phyloP scores from a whole-genome alignment of 2,888 invertebrate genomes.

The Pharmacophagus antenor region DNA sequence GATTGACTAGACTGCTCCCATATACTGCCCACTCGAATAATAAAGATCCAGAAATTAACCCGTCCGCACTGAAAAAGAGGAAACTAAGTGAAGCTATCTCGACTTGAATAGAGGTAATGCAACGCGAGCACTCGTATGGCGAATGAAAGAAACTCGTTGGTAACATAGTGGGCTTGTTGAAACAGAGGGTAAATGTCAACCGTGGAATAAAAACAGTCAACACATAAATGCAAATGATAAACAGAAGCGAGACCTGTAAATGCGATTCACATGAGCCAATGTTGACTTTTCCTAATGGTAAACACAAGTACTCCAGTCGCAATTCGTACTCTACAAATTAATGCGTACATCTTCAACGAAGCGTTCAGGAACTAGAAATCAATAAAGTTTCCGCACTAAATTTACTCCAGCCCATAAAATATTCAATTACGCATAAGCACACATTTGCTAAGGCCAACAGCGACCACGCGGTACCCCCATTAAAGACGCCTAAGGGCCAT shows the following conservation, averaged over 20 bases:
- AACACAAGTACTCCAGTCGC: constrained; percentile 28
- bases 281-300: constrained; percentile 50
- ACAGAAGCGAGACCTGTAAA: constrained; percentile 72
- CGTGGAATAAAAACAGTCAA: constrained; percentile 80
- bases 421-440: constrained; percentile 81
- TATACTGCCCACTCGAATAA: constrained; percentile 77
- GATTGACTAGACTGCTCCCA: constrained; percentile 68
- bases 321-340: constrained; percentile 31
- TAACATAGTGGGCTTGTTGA: constrained; percentile 66
- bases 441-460: constrained; percentile 79
- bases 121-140: constrained; percentile 68
- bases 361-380: constrained; percentile 53
- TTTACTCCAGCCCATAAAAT: constrained; percentile 75
- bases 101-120: constrained; percentile 75
- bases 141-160: constrained; percentile 78
- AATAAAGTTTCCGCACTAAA: constrained; percentile 69
- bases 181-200: constrained; percentile 79
- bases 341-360: constrained; percentile 38
- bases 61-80: constrained; percentile 73
- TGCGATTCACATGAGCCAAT: constrained; percentile 61
- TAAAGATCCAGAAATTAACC: constrained; percentile 80
- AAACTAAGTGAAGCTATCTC: constrained; percentile 81
- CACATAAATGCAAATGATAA: constrained; percentile 80
- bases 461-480: constrained; percentile 81
- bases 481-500: constrained; percentile 81